Percentiles rank a stretch among this genome's conserved stretches.
These are phyloP conservation scores for Patella caerulea DNA, from an alignment of 2,888 invertebrate genomes.

Conservation along the genomic window DNA sequence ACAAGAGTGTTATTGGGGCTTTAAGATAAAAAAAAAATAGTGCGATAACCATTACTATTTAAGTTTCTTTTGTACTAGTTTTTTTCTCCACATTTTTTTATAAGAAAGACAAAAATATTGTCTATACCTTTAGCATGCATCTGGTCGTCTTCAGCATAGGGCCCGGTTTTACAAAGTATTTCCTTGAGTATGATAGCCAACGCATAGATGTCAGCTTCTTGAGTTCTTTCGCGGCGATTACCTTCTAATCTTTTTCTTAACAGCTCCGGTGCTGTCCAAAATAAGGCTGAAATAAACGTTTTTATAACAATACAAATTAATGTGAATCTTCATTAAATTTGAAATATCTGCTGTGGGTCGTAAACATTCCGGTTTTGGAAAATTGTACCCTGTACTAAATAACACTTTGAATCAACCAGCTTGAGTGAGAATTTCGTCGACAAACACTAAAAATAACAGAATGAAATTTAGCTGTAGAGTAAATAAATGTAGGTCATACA, in stretches of 20 bases:
- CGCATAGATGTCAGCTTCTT: conserved; percentile 57
- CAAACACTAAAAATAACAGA: too few species aligned
- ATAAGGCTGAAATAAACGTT: conserved; percentile 44
- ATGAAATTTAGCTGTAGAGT: too few species aligned
- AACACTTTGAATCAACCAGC: too few species aligned
- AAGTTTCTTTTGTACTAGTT: too few species aligned
- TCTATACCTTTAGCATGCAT: conserved; percentile 52
- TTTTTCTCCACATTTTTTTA: too few species aligned
- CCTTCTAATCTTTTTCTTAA: conserved; percentile 44
- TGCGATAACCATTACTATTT: too few species aligned
- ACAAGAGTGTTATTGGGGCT: too few species aligned
- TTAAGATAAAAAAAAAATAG: too few species aligned
- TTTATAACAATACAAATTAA: not conserved
- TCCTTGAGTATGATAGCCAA: conserved; percentile 64
- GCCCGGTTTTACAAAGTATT: conserved; percentile 56
- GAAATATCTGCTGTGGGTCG: not conserved
- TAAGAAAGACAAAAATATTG: too few species aligned
- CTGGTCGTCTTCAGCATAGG: conserved; percentile 48
- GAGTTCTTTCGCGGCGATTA: conserved; percentile 36
- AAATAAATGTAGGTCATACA: too few species aligned
- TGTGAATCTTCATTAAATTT: not conserved
- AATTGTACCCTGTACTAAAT: too few species aligned
- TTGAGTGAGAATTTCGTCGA: too few species aligned
- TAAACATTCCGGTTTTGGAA: not conserved
- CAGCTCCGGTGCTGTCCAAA: conserved; percentile 65